Evolutionary conservation across 2,888 invertebrate genomes (phyloP).

Genomic region (Netelia melanura): DNA sequence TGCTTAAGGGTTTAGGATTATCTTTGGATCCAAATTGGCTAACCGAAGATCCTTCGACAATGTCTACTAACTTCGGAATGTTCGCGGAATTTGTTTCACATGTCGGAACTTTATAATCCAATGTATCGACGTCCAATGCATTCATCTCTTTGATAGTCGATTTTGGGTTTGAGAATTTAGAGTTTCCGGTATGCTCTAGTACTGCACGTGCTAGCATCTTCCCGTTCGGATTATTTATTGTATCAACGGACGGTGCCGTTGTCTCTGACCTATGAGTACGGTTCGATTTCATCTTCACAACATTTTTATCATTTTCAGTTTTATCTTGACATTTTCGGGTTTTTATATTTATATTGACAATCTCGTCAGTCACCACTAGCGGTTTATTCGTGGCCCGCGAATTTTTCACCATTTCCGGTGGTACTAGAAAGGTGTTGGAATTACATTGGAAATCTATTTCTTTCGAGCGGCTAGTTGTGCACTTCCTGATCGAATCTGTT

Average conservation of each 20-base stretch:
- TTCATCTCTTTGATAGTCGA: slow-evolving; percentile 31
- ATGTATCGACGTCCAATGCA: neutral
- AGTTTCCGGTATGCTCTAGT: neutral
- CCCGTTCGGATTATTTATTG: slow-evolving; percentile 2
- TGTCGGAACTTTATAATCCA: neutral
- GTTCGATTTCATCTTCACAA: slow-evolving; percentile 1
- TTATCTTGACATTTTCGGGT: no score
- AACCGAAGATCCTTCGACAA: slow-evolving; percentile 6
- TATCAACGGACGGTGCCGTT: neutral
- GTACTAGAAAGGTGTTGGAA: no score
- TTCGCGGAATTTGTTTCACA: slow-evolving; percentile 28
- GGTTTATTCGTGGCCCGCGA: no score
- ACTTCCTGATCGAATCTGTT: no score
- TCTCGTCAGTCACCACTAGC: no score
- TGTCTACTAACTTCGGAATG: neutral
- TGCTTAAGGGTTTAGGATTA: slow-evolving; percentile 75
- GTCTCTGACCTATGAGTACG: neutral
- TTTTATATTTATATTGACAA: no score
- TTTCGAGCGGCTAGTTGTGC: no score
- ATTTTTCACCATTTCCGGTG: no score
- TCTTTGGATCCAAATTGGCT: slow-evolving; percentile 70
- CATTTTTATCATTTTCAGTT: slow-evolving; percentile 41
- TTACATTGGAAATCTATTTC: no score
- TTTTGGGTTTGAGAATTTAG: neutral
- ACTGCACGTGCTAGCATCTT: neutral